Percentiles rank a stretch among this genome's conserved stretches.
These are phyloP conservation scores for Ciona savignyi DNA, from an alignment of 23 tunicate genomes.

Conservation along the genomic window DNA sequence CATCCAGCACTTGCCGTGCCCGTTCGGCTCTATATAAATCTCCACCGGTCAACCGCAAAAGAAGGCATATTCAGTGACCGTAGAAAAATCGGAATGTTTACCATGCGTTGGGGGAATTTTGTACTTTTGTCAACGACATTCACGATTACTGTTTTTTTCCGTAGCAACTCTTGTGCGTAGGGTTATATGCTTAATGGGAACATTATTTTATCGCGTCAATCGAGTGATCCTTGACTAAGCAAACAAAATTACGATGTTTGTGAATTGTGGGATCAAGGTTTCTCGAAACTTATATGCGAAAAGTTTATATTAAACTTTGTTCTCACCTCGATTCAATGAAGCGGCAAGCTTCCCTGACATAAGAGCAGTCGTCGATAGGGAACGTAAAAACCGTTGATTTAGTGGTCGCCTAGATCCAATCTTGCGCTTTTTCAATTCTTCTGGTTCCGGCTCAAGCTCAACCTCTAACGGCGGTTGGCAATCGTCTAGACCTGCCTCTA, in stretches of 20 bases:
- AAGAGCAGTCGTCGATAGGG: background rate
- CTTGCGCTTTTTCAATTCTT: background rate
- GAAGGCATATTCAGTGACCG: too few relatives aligned
- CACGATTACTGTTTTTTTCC: too few relatives aligned
- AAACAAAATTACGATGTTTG: background rate
- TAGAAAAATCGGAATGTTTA: too few relatives aligned
- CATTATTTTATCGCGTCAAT: too few relatives aligned
- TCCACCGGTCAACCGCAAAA: too few relatives aligned
- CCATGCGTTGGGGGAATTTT: too few relatives aligned
- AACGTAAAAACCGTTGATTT: background rate
- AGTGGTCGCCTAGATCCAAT: background rate
- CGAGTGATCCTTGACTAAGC: too few relatives aligned
- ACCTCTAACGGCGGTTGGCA: background rate
- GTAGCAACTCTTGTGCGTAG: too few relatives aligned
- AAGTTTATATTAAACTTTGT: background rate
- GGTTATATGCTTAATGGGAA: too few relatives aligned
- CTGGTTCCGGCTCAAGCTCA: background rate
- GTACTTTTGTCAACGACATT: too few relatives aligned
- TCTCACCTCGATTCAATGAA: background rate
- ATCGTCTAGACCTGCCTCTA: background rate
- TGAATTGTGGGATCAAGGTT: background rate
- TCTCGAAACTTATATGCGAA: background rate
- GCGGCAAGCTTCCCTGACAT: conserved; percentile 2
- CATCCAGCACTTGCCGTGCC: too few relatives aligned
- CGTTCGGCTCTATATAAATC: too few relatives aligned